Evolutionary conservation across 2,797 vertebrate genomes (phyloP).

Genomic region (Sphenodon punctatus): DNA sequence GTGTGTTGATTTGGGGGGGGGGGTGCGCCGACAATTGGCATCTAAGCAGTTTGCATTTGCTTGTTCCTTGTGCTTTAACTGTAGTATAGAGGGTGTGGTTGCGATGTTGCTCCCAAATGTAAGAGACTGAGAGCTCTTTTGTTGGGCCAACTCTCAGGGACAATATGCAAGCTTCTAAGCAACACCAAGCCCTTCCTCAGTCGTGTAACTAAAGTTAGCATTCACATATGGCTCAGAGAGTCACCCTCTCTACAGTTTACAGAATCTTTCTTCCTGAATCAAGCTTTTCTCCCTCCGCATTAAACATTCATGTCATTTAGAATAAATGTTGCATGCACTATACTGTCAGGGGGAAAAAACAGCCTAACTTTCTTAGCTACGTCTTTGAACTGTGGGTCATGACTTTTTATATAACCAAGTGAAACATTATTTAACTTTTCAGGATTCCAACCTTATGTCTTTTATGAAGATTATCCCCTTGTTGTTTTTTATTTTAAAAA

Average conservation of each 20-base stretch:
- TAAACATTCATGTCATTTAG: background rate
- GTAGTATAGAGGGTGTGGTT: no score
- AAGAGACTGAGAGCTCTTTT: no score
- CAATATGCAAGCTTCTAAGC: no score
- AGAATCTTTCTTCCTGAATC: background rate
- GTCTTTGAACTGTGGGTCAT: slow-evolving; percentile 25
- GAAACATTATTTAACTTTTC: slow-evolving; percentile 33
- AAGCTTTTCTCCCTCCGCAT: background rate
- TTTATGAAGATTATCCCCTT: slow-evolving; percentile 44
- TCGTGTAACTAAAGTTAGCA: background rate
- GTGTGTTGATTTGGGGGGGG: no score
- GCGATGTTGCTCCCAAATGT: no score
- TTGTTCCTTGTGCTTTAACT: no score
- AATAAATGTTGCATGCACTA: background rate
- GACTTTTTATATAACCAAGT: slow-evolving; percentile 18
- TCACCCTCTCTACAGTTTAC: background rate
- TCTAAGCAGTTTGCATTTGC: no score
- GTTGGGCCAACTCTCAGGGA: no score
- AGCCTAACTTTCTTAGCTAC: background rate
- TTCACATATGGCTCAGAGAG: background rate
- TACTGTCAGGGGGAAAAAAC: slow-evolving; percentile 16
- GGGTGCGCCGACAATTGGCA: no score
- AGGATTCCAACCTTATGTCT: slow-evolving; percentile 10
- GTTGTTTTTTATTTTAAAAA: slow-evolving; percentile 48
- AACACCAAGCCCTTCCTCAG: background rate